Conservation (phyloP, 2,113 vertebrate genomes). For the Delphinapterus leucas region DNA sequence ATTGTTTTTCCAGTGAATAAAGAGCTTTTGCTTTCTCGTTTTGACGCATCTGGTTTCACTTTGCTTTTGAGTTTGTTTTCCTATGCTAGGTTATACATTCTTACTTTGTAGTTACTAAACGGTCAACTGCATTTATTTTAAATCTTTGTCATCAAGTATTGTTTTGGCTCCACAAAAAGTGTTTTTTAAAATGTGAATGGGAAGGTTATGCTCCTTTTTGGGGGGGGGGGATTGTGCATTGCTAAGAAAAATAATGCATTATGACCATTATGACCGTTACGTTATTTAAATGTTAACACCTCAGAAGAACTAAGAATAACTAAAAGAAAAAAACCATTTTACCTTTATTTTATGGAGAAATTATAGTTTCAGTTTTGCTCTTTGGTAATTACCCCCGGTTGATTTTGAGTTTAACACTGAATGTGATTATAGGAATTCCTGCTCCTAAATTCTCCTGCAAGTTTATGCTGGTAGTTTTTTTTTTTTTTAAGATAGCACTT, state of each 20-base stretch:
- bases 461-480: slow-evolving; percentile 31
- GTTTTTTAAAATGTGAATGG: slow-evolving; percentile 44
- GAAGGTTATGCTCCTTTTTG: neutral
- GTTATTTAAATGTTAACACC: slow-evolving; percentile 3
- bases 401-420: slow-evolving; percentile 17
- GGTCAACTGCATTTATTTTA: slow-evolving; percentile 10
- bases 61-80: slow-evolving; percentile 44
- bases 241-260: neutral
- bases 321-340: neutral
- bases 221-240: neutral
- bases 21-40: slow-evolving; percentile 50
- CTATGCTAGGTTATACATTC: neutral
- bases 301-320: neutral
- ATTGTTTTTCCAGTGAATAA: slow-evolving; percentile 45
- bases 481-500: neutral
- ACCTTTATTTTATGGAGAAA: neutral
- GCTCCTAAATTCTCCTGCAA: neutral
- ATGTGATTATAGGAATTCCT: neutral
- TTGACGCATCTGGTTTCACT: slow-evolving; percentile 20
- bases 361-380: neutral
- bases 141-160: slow-evolving; percentile 21
- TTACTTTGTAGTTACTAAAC: slow-evolving; percentile 9
- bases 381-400: neutral
- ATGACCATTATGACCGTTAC: neutral
- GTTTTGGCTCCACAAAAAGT: neutral